Base-by-base conservation (phyloP, 2,888 invertebrate genomes). In the Scelioninae gen. 1 region DNA sequence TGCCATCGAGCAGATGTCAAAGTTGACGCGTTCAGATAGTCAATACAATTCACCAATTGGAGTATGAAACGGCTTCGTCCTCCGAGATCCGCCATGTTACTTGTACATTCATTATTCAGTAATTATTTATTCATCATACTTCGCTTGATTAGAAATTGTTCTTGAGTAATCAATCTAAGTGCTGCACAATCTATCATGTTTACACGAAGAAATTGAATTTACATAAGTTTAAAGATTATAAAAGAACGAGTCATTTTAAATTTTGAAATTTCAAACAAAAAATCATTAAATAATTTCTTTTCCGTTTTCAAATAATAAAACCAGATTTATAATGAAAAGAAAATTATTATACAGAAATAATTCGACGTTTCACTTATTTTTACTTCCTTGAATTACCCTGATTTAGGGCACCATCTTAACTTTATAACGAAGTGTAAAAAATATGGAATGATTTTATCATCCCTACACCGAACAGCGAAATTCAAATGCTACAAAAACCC, bases 1-100 rank as follows among this genome's bases (percentile, higher is more conserved):
- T 82, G 81, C 81, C 69, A 55, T 65, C 71, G 81, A 82, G 66
- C 81, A 82, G 76, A 82, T 82, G 81, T 76, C 71, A 76, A 71
- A 76, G 69, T 66, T 65, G 71, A 76, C 71, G 71, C 63, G 47
- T 60, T 60, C 45, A 45, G 58, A 58, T 31, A 66, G 72, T 58
- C 71, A 55, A 65, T 55, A 55, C 56, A 60, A 66, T 60, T 62
- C 74, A 80, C 71, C 65, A 65, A 65, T 71, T 65, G 23, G 58
- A 78, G 62, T 71, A 78, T 55, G 38, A 78, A 43, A 40, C 34
- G 60, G 32, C 40, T 34, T 58, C 65, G 63, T 16, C n/a, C 53
- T 29, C 34, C 16, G 45, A 15, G 43, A 53, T 53, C 43, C 40
- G 31, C 1, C 16, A 34, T 16, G 13, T 55, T 56, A 32, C 63